Conservation (phyloP, 2,888 invertebrate genomes). For the Cheilosia grossa region DNA sequence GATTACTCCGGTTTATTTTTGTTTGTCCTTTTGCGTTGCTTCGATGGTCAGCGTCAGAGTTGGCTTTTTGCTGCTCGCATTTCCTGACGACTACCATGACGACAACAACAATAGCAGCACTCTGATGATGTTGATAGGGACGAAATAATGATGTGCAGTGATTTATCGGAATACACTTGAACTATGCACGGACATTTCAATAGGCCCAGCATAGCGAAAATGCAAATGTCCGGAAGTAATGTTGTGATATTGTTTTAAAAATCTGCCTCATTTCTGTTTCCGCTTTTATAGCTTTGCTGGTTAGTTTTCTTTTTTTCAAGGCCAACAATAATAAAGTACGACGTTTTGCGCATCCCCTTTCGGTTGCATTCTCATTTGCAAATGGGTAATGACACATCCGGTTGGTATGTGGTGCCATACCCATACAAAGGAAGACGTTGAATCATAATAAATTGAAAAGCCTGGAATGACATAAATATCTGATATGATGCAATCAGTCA, state of each 20-base stretch:
- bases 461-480: constrained; percentile 39
- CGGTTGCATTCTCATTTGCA: constrained; percentile 25
- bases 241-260: constrained; percentile 23
- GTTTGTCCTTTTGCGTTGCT: constrained; percentile 22
- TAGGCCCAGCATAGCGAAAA: constrained; percentile 6
- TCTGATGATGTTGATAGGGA: constrained; percentile 37
- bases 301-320: not conserved
- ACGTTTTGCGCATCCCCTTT: constrained; percentile 7
- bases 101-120: not conserved
- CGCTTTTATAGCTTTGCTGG: not conserved
- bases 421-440: constrained; percentile 20
- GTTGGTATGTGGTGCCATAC: constrained; percentile 5
- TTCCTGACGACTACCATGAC: constrained; percentile 31
- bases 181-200: constrained; percentile 55
- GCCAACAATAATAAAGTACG: constrained; percentile 47
- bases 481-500: constrained; percentile 44
- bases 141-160: constrained; percentile 63
- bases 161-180: constrained; percentile 55
- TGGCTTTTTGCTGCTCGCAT: constrained; percentile 15
- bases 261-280: constrained; percentile 2
- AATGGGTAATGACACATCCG: constrained; percentile 46
- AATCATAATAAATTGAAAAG: constrained; percentile 37
- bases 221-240: constrained; percentile 34
- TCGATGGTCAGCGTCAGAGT: not conserved
- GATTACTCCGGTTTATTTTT: constrained; percentile 35